Percentiles rank a stretch among this genome's conserved stretches.
phyloP scores from a whole-genome alignment of 2,888 invertebrate species.

The Crepidodera aurea region DNA sequence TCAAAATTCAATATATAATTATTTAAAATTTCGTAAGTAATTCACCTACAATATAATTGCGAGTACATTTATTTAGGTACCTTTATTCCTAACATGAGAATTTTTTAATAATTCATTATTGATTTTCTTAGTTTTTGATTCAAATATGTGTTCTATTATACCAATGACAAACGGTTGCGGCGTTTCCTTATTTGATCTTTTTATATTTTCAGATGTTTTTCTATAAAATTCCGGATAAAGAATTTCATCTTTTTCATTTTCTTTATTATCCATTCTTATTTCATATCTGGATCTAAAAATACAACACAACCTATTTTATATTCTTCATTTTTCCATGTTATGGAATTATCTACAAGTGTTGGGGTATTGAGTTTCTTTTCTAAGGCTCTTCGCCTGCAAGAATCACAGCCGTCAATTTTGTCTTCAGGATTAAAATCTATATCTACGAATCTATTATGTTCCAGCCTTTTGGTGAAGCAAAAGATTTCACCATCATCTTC shows the following conservation, averaged over 20 bases:
- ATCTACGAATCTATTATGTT: conserved; percentile 69
- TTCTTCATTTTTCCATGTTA: conserved; percentile 69
- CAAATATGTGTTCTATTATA: conserved; percentile 70
- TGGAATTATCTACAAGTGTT: conserved; percentile 63
- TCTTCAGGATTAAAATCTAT: conserved; percentile 53
- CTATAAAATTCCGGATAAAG: conserved; percentile 83
- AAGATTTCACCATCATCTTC: conserved; percentile 68
- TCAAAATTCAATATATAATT: too few relatives aligned
- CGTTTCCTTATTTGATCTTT: conserved; percentile 76
- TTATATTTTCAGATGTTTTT: conserved; percentile 73
- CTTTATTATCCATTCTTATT: conserved; percentile 33
- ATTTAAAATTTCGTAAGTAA: too few relatives aligned
- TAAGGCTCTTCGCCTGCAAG: conserved; percentile 64
- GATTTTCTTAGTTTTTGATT: conserved; percentile 62
- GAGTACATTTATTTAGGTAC: too few relatives aligned
- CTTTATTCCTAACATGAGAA: too few relatives aligned
- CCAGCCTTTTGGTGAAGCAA: conserved; percentile 60
- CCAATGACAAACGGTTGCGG: conserved; percentile 81
- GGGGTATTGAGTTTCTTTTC: conserved; percentile 58
- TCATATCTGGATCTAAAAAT: conserved; percentile 69
- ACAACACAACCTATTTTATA: conserved; percentile 74
- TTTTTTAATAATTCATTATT: conserved; percentile 71
- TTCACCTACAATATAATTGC: too few relatives aligned
- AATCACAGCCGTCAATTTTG: conserved; percentile 64
- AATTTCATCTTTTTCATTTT: conserved; percentile 72